Evolutionary conservation across 2,113 vertebrate species (phyloP), one percentile per base, ranked within the genome.

Genomic region (Cephalopholis sonnerati): DNA sequence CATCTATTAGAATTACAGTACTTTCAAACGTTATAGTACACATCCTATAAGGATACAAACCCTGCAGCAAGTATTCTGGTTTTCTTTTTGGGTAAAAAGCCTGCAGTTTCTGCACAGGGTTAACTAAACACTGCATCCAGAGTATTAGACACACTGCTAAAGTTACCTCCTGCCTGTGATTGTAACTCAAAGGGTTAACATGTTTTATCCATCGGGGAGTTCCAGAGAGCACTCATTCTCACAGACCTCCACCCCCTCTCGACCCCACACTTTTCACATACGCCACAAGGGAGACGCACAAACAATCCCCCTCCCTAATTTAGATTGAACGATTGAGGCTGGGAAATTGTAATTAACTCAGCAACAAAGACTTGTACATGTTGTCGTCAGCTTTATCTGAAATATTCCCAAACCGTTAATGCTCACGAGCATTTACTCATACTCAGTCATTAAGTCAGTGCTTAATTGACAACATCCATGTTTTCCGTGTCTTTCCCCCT

Each of bases 141-240:
- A 25, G 8, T 54, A 44, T 20, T n/a, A 41, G 48, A 79, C n/a
- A 68, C 32, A 36, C 13, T 59, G 46, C 22, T 39, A 61, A 54
- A 83, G 46, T 3, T 24, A 36, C 36, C 67, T 72, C 44, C 44
- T 58, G 57, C 5, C 29, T 80, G 46, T 36, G 17, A 29, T 29
- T 25, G 24, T 58, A 57, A 58, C 69, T 54, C 27, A 91, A 91
- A 90, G 84, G 85, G 88, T 89, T 90, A 90, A 89, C 7, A 66
- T 88, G 70, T 74, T 66, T 82, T 36, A 74, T 88, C 79, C 82
- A 81, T 65, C 0, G 53, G 86, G 85, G 77, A 89, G 77, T 89
- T 90, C 76, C 84, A 89, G 61, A 80, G 50, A 16, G 7, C 82
- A 82, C 59, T 79, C 59, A 74, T 91, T 93, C 91, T 92, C 92